phyloP scores from a whole-genome alignment of 1,140 invertebrate species.

The Polyergus mexicanus region DNA sequence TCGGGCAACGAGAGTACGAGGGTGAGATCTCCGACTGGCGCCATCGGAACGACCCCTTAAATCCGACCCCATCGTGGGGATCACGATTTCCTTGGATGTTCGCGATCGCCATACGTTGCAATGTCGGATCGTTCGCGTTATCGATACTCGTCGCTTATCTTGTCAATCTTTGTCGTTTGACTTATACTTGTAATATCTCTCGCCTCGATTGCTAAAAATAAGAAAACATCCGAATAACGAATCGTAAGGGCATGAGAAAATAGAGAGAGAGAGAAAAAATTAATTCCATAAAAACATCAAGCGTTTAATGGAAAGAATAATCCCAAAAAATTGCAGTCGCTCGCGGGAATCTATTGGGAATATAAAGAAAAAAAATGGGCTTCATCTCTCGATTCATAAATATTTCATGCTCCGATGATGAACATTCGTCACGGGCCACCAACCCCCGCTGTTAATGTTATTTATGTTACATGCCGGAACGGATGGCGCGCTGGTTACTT shows the following conservation, averaged over 20 bases:
- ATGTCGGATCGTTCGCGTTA: not conserved
- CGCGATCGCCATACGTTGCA: not conserved
- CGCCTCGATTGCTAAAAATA: not conserved
- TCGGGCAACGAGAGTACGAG: constrained; percentile 19
- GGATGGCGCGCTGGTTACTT: constrained; percentile 55
- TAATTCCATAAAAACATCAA: not conserved
- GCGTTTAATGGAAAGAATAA: not conserved
- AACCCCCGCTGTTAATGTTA: constrained; percentile 39
- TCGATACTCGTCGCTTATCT: not conserved
- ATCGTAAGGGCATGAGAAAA: not conserved
- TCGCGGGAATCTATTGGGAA: not conserved
- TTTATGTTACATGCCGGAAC: constrained; percentile 51
- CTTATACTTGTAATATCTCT: not conserved
- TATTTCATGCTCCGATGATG: constrained; percentile 51
- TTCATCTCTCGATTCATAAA: constrained; percentile 41
- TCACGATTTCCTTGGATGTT: constrained; percentile 43
- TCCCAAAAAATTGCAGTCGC: not conserved
- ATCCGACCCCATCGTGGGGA: constrained; percentile 62
- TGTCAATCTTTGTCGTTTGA: not conserved
- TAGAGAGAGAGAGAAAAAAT: not conserved
- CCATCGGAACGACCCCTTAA: constrained; percentile 72
- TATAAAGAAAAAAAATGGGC: constrained; percentile 13
- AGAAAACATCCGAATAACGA: not conserved
- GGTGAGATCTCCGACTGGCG: constrained; percentile 52
- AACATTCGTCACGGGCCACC: constrained; percentile 45